Base-by-base conservation (phyloP, 2,888 invertebrate genomes). In the Temnothorax ravouxi region DNA sequence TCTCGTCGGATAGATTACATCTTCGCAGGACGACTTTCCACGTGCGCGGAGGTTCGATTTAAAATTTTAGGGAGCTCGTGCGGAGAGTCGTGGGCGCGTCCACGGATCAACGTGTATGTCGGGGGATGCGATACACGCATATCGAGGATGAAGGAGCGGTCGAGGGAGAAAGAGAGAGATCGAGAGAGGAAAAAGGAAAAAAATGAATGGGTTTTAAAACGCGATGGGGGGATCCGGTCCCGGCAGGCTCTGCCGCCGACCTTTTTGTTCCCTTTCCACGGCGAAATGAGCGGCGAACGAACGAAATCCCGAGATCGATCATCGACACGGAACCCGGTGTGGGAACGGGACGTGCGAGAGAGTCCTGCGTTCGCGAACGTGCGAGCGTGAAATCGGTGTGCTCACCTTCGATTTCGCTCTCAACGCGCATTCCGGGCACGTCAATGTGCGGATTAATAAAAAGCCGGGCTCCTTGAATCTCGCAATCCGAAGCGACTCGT, bases 271-370 rank as follows among this genome's bases (percentile, higher is more conserved):
- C 29, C 25, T 76, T 76, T 82, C 66, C 75, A 76, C 69, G 83
- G 72, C 80, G 74, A 84, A 87, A 84, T 83, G 83, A 88, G 72
- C 84, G 75, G 72, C 87, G 87, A 86, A 84, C 87, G 82, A 84
- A 84, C 64, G 87, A 83, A 86, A 88, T 88, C 77, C 84, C 82
- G 83, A 76, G 87, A 87, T 87, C 85, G 84, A 83, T 87, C 88
- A 84, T 88, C 82, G 82, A 80, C 88, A 84, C 86, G 86, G 79
- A 77, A 61, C 52, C 50, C 67, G 50, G 67, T 79, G 61, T 79
- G 67, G 83, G 67, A 77, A 79, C 59, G 44, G 66, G 44, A 83
- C 50, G 77, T 77, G 75, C 56, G 54, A 75, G 74, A 47, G n/a
- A 47, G n/a, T 56, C 64, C 34, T 41, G 74, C 64, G 81, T 56